Percentiles rank a stretch among this genome's conserved stretches.
phyloP scores from a whole-genome alignment of 2,113 vertebrate species.

The Ophiodon elongatus region DNA sequence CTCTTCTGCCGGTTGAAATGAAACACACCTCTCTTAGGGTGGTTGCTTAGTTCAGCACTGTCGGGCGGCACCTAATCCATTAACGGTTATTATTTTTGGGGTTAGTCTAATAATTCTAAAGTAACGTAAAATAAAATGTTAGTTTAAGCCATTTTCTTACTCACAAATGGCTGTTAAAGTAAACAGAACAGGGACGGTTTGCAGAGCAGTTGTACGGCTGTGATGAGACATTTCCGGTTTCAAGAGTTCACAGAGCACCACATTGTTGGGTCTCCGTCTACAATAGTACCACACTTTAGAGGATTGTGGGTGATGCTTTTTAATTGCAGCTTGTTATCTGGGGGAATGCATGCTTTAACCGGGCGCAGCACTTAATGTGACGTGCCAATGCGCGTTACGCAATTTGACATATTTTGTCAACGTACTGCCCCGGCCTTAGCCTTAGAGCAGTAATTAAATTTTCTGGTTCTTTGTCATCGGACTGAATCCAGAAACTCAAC shows the following conservation, averaged over 20 bases:
- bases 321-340: background rate
- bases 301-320: background rate
- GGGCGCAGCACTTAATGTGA: background rate
- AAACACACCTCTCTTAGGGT: background rate
- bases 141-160: background rate
- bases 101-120: background rate
- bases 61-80: background rate
- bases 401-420: background rate
- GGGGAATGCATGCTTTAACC: background rate
- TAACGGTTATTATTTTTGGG: background rate
- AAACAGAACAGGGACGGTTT: background rate
- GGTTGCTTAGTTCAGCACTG: background rate
- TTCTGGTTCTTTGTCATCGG: background rate
- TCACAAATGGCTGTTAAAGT: background rate
- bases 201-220: background rate
- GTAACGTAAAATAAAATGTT: background rate
- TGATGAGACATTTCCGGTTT: background rate
- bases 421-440: background rate
- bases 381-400: background rate
- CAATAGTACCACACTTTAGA: background rate
- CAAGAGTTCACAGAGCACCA: background rate
- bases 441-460: background rate
- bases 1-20: background rate
- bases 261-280: background rate
- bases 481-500: conserved; percentile 1